A percentile compares a stretch with the other conserved stretches of the same genome.
phyloP scores from a whole-genome alignment of 1,140 invertebrate species.

The Periplaneta americana region DNA sequence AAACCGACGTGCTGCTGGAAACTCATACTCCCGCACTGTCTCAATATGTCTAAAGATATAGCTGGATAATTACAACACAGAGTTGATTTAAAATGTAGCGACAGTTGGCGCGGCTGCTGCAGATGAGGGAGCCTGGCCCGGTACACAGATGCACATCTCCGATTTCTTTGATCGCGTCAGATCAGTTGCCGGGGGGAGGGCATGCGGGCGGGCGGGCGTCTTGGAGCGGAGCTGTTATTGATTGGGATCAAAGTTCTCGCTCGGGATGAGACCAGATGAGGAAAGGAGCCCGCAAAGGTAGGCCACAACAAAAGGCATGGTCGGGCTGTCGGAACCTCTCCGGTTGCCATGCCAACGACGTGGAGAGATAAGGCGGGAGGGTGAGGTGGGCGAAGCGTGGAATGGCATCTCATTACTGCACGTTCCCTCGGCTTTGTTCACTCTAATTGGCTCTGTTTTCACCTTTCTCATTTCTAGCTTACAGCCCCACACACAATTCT shows the following conservation, averaged over 20 bases:
- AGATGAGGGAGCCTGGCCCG: too few species aligned
- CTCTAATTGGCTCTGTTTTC: not conserved
- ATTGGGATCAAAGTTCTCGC: slow-evolving; percentile 9
- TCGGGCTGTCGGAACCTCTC: not conserved
- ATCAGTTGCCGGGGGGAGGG: not conserved
- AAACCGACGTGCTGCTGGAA: too few species aligned
- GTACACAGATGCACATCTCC: not conserved
- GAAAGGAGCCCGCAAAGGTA: not conserved
- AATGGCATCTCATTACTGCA: not conserved
- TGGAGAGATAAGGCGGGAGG: not conserved
- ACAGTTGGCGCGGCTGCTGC: too few species aligned
- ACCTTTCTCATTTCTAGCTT: not conserved
- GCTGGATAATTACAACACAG: too few species aligned
- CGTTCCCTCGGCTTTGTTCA: not conserved
- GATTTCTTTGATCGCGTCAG: not conserved
- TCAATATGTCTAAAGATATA: too few species aligned
- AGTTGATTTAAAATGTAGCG: too few species aligned
- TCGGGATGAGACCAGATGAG: slow-evolving; percentile 1
- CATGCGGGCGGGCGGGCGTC: not conserved
- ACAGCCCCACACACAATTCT: not conserved
- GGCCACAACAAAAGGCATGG: slow-evolving; percentile 4
- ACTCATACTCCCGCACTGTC: too few species aligned
- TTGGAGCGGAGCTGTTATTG: slow-evolving; percentile 2
- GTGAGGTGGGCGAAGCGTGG: not conserved
- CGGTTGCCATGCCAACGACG: not conserved